Evolutionary conservation across 2,888 invertebrate genomes (phyloP).

Genomic region (Eumerus sabulonum): DNA sequence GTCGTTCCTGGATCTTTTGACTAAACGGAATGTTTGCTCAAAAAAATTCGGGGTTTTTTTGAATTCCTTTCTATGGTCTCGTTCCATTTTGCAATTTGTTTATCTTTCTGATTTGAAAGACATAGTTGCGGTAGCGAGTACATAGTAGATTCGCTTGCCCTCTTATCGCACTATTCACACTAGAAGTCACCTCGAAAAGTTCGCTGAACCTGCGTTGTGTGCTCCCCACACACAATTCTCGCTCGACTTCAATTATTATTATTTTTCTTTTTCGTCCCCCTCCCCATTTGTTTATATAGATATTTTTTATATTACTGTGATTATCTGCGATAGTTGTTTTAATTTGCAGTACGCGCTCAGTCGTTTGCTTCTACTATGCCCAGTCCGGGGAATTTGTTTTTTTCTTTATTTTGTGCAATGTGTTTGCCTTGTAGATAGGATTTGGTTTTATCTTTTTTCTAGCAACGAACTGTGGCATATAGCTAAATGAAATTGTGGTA

Average conservation of each 20-base stretch:
- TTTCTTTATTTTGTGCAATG: slow-evolving; percentile 21
- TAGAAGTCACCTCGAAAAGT: slow-evolving; percentile 65
- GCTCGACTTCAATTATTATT: slow-evolving; percentile 64
- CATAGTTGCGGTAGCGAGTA: background rate
- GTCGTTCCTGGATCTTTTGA: too few relatives aligned
- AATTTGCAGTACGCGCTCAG: slow-evolving; percentile 49
- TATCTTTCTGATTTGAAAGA: slow-evolving; percentile 21
- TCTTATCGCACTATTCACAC: slow-evolving; percentile 59
- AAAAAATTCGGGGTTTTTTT: too few relatives aligned
- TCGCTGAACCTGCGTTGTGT: slow-evolving; percentile 44
- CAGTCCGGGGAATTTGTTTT: slow-evolving; percentile 5
- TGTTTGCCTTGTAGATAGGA: slow-evolving; percentile 51
- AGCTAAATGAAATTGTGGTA: slow-evolving; percentile 51
- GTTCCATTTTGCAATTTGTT: slow-evolving; percentile 9
- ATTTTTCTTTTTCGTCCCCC: slow-evolving; percentile 26
- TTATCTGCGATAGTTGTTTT: slow-evolving; percentile 67
- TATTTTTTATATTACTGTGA: slow-evolving; percentile 43
- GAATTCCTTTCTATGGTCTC: too few relatives aligned
- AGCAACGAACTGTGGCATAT: slow-evolving; percentile 18
- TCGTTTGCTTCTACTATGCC: background rate
- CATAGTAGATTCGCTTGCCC: background rate
- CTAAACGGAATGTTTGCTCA: background rate
- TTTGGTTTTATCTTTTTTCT: too few relatives aligned
- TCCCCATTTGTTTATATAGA: too few relatives aligned
- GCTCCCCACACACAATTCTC: slow-evolving; percentile 39